Conservation (phyloP, 2,888 invertebrate species). For the Monoplex corrugatus region DNA sequence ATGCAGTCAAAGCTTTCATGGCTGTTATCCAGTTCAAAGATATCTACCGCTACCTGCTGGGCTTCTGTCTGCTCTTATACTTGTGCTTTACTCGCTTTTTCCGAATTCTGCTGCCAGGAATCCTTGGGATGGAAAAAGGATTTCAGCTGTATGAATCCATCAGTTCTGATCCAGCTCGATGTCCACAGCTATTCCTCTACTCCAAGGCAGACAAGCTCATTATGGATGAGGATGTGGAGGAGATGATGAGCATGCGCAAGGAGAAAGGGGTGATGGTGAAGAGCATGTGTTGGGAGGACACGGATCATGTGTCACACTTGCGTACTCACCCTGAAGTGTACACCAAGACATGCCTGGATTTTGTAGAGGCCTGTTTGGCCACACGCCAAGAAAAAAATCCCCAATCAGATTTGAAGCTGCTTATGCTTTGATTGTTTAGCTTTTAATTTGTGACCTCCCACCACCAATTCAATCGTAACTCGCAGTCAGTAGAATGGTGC, state of each 20-base stretch:
- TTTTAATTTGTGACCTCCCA: too few relatives aligned
- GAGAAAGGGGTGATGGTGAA: constrained; percentile 85
- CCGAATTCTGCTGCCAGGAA: constrained; percentile 50
- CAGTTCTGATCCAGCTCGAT: constrained; percentile 84
- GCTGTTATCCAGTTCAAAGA: constrained; percentile 60
- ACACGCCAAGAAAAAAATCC: too few relatives aligned
- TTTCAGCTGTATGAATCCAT: constrained; percentile 68
- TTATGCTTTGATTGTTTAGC: too few relatives aligned
- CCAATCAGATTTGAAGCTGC: too few relatives aligned
- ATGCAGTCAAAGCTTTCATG: constrained; percentile 70
- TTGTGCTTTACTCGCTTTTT: constrained; percentile 60
- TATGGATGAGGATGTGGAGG: constrained; percentile 87
- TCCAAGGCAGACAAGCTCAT: constrained; percentile 88
- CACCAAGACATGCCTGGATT: constrained; percentile 70
- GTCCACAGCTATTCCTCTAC: constrained; percentile 89
- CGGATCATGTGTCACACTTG: constrained; percentile 89
- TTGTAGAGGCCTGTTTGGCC: constrained; percentile 55
- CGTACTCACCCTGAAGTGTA: constrained; percentile 84
- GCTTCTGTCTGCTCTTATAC: constrained; percentile 82
- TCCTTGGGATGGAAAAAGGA: constrained; percentile 55
- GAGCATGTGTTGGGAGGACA: constrained; percentile 86
- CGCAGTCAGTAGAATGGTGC: too few relatives aligned
- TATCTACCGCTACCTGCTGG: constrained; percentile 67
- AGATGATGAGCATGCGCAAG: constrained; percentile 85
- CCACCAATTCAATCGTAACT: too few relatives aligned